These are phyloP conservation scores for Harpegnathos saltator DNA, from an alignment of 1,140 invertebrate species.

Conservation along the genomic window DNA sequence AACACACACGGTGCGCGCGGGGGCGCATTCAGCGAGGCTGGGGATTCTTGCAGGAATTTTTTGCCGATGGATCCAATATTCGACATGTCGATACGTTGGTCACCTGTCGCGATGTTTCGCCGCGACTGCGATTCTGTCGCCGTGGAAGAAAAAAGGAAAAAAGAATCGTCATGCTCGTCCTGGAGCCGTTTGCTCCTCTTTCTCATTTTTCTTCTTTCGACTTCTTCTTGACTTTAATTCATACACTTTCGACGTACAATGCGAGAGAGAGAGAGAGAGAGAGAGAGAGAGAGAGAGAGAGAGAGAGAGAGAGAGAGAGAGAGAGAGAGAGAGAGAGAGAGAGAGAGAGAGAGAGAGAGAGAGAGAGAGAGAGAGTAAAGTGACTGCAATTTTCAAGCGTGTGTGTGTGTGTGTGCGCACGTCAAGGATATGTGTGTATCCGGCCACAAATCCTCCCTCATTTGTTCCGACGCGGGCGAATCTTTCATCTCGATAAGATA, in stretches of 20 bases:
- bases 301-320: too few species aligned
- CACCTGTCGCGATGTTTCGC: slow-evolving; percentile 66
- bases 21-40: slow-evolving; percentile 18
- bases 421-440: too few species aligned
- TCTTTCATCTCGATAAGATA: slow-evolving; percentile 3
- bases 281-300: too few species aligned
- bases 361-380: not conserved
- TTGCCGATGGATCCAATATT: slow-evolving; percentile 64
- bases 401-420: not conserved
- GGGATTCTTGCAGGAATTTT: slow-evolving; percentile 58
- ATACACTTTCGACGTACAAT: not conserved
- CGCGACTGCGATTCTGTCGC: slow-evolving; percentile 31
- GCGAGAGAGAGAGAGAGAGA: too few species aligned
- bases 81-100: slow-evolving; percentile 55
- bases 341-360: too few species aligned
- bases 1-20: slow-evolving; percentile 47
- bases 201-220: not conserved
- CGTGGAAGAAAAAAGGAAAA: not conserved
- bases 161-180: not conserved
- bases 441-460: not conserved
- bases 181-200: not conserved
- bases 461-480: not conserved
- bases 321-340: too few species aligned
- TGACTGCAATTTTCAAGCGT: not conserved
- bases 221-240: not conserved